These are phyloP conservation scores for Thymelicus acteon DNA, from an alignment of 2,888 invertebrate genomes.

Conservation along the genomic window DNA sequence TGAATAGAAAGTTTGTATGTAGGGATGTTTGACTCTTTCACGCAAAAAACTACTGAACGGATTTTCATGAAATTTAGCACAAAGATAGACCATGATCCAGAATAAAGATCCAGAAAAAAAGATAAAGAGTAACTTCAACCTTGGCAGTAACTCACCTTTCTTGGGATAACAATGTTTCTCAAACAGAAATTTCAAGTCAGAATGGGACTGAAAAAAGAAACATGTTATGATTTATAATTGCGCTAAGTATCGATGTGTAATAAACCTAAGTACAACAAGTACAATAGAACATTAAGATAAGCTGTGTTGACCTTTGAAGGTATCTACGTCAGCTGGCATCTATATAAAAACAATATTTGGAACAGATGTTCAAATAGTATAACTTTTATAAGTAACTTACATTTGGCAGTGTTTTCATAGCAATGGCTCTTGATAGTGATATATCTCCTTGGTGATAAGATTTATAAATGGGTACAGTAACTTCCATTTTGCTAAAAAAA, in stretches of 20 bases:
- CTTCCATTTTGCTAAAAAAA: conserved; percentile 18
- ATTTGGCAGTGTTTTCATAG: conserved; percentile 5
- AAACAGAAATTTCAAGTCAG: conserved; percentile 10
- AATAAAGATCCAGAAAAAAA: no score
- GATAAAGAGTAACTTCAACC: not conserved
- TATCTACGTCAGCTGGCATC: conserved; percentile 2
- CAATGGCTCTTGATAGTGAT: not conserved
- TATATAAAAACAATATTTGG: not conserved
- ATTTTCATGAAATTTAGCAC: no score
- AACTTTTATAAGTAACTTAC: conserved; percentile 7
- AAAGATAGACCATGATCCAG: no score
- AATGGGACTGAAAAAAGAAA: conserved; percentile 16
- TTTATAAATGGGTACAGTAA: conserved; percentile 5
- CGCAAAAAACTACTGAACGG: no score
- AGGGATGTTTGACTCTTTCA: no score
- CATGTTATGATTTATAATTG: not conserved
- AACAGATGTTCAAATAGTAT: conserved; percentile 25
- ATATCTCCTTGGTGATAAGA: conserved; percentile 13
- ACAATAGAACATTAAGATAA: not conserved
- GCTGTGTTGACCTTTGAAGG: conserved; percentile 13
- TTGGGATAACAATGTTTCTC: conserved; percentile 10
- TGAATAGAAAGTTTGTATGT: no score
- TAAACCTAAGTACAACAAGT: not conserved
- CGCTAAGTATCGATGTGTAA: not conserved
- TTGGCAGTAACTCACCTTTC: conserved; percentile 12